Conservation (phyloP, 2,797 vertebrate genomes). For the Labeo calbasu region DNA sequence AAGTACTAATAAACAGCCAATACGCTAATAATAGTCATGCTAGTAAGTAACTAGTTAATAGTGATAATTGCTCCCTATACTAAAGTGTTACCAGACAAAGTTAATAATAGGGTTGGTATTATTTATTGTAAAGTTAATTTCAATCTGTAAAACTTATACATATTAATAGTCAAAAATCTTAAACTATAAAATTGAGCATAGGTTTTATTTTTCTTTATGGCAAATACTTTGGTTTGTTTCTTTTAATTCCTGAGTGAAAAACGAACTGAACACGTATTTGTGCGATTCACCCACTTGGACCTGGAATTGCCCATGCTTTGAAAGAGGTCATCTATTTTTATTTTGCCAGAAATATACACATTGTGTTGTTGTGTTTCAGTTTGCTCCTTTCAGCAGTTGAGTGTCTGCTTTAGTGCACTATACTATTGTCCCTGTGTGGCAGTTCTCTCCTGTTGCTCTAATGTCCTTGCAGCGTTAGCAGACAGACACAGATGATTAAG, state of each 20-base stretch:
- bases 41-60: too few species aligned
- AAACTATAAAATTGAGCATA: not conserved
- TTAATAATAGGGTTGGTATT: too few species aligned
- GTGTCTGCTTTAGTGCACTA: constrained; percentile 40
- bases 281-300: not conserved
- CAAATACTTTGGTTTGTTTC: not conserved
- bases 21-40: too few species aligned
- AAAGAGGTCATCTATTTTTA: constrained; percentile 8
- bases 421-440: constrained; percentile 50
- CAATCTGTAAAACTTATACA: too few species aligned
- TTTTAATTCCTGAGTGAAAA: not conserved
- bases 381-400: constrained; percentile 30
- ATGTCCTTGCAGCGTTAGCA: constrained; percentile 63
- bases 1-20: too few species aligned
- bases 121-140: too few species aligned
- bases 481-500: constrained; percentile 75
- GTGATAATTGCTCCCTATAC: too few species aligned
- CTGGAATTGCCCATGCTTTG: not conserved
- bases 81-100: too few species aligned
- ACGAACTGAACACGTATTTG: not conserved
- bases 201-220: not conserved
- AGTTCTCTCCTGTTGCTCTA: constrained; percentile 61
- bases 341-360: constrained; percentile 31
- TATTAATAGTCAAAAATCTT: too few species aligned
- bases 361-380: constrained; percentile 32